Base-by-base conservation (phyloP, 1,140 invertebrate species). In the Drosophila athabasca region DNA sequence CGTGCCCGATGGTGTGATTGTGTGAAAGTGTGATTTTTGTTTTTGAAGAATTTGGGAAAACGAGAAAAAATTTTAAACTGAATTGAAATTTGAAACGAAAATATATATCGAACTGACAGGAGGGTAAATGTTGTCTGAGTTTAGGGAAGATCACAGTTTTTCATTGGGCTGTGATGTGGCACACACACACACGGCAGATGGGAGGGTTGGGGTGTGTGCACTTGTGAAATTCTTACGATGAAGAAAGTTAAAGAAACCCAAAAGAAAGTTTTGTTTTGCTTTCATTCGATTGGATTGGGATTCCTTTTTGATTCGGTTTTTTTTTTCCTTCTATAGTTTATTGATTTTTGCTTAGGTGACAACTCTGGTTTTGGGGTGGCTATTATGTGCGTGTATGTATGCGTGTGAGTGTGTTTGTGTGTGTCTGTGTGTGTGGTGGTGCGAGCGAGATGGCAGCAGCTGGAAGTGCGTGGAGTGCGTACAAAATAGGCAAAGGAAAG, bases 61-160 rank as follows among this genome's bases (percentile, higher is more conserved):
- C 57, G 65, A 83, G 79, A 83, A 76, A 76, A 81, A 83, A 81
- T 64, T 71, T 83, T 65, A 71, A 84, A 84, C 75, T 75, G 79
- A 83, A 67, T 61, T 52, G 65, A 83, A 76, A 39, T 19, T 19
- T 58, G 78, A 57, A 65, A 57, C 68, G 46, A 72, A 70, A 61
- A 62, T 68, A 79, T 79, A 31, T 64, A 39, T 19, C 11, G 26
- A 29, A 9, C 48, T 64, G 70, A 79, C 62, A 66, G 58, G 9
- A 59, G 29, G 7, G 61, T 41, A 49, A 76, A 80, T 76, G 77
- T 11, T 75, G n/a, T 50, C 49, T 62, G 15, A 3, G 48, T 57
- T n/a, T 19, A 49, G 35, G 7, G 29, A 0, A 17, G 15, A 22
- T 53, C 11, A 9, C 53, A 67, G 68, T 54, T 51, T 65, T 76